phyloP scores from a whole-genome alignment of 2,113 vertebrate genomes.

The Clupea harengus region DNA sequence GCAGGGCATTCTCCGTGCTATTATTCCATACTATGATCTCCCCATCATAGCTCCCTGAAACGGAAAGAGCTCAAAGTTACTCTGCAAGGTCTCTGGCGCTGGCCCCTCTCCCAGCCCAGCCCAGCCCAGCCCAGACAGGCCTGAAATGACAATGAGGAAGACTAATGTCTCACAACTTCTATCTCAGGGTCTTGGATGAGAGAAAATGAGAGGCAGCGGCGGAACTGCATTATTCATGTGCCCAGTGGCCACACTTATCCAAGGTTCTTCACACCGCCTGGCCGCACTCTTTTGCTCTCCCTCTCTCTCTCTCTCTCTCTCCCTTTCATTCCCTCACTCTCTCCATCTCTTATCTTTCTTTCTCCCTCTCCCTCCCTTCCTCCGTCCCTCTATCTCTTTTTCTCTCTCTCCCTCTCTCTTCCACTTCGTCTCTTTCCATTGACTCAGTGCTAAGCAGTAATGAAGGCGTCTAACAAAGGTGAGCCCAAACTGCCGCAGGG shows the following conservation, averaged over 20 bases:
- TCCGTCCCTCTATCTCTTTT: background rate
- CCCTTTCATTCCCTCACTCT: background rate
- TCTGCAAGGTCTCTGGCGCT: conserved; percentile 31
- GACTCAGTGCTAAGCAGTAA: too few relatives aligned
- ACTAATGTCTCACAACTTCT: background rate
- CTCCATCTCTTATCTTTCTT: background rate
- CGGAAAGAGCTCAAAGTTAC: conserved; percentile 28
- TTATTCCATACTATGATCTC: conserved; percentile 77
- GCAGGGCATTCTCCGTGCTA: conserved; percentile 70
- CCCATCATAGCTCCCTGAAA: conserved; percentile 70
- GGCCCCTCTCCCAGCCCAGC: background rate
- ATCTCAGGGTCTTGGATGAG: conserved; percentile 11
- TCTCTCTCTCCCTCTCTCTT: background rate
- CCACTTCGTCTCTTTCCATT: background rate
- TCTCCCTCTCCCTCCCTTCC: background rate
- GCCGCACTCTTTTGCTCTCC: background rate
- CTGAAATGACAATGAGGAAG: conserved; percentile 14
- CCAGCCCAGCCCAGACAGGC: background rate
- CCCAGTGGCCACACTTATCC: conserved; percentile 37
- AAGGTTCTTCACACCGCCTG: conserved; percentile 21
- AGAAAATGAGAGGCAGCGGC: conserved; percentile 19
- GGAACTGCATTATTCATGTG: conserved; percentile 39
- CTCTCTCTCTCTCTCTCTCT: conserved; percentile 15
- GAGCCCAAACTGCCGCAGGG: too few relatives aligned
- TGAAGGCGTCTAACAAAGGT: too few relatives aligned